Percentiles rank a stretch among this genome's conserved stretches.
Evolutionary conservation across 35 echinoderm and acorn worm genomes (phyloP).

Genomic region (Hemicentrotus pulcherrimus): DNA sequence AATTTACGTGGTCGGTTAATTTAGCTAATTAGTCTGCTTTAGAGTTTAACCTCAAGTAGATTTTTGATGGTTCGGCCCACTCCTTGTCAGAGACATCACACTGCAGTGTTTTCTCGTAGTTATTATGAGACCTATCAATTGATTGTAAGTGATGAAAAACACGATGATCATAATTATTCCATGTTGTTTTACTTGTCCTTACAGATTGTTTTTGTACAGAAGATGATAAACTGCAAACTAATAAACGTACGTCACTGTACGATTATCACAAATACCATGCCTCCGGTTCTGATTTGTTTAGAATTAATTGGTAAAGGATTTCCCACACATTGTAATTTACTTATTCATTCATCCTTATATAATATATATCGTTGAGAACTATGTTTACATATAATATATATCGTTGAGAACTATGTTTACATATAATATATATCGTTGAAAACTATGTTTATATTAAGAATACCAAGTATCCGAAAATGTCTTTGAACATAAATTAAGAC

Average conservation of each 20-base stretch:
- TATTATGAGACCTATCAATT: conserved; percentile 20
- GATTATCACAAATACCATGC: conserved; percentile 28
- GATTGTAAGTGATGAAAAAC: conserved; percentile 25
- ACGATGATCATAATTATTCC: neutral
- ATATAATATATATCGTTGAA: too few species aligned
- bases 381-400: too few species aligned
- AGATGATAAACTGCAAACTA: conserved; percentile 50
- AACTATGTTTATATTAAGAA: too few species aligned
- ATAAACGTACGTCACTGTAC: conserved; percentile 50
- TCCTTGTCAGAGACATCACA: neutral
- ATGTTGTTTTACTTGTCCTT: conserved; percentile 53
- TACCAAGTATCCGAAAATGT: too few species aligned
- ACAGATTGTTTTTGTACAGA: conserved; percentile 49
- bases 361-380: too few species aligned
- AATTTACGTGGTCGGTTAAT: neutral
- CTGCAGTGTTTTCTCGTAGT: neutral
- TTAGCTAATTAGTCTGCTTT: conserved; percentile 31
- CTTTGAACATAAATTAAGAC: too few species aligned
- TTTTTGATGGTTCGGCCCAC: conserved; percentile 8
- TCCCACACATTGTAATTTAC: too few species aligned
- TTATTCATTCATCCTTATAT: too few species aligned
- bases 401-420: too few species aligned
- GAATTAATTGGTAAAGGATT: too few species aligned
- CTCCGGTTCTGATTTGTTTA: neutral
- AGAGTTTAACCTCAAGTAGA: neutral